Conservation (phyloP, 2,797 vertebrate species). For the Coluber constrictor region DNA sequence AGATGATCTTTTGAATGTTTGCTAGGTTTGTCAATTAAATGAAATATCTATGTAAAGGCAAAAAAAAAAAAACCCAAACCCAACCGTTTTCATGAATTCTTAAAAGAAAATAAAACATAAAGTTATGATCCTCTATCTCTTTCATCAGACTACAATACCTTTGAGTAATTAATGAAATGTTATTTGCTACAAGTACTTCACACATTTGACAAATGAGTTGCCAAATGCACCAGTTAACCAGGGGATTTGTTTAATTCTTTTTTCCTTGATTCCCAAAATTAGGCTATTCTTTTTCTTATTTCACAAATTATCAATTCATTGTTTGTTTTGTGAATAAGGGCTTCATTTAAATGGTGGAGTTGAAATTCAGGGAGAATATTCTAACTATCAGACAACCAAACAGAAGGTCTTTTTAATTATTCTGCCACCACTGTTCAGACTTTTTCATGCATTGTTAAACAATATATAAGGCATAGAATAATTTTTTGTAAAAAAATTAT, state of each 20-base stretch:
- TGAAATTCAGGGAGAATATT: not conserved
- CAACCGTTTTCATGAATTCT: not conserved
- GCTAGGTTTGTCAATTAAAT: not conserved
- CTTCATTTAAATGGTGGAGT: not conserved
- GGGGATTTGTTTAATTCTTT: not conserved
- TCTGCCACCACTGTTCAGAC: not conserved
- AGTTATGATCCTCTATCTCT: not conserved
- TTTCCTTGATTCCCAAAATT: not conserved
- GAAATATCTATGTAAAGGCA: not conserved
- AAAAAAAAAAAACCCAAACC: not conserved
- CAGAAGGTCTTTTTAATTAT: not conserved
- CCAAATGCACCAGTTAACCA: not conserved
- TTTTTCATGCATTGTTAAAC: not conserved
- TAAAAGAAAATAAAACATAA: not conserved
- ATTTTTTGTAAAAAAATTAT: not conserved
- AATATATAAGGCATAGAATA: not conserved
- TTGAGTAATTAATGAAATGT: constrained; percentile 11
- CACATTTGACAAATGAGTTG: constrained; percentile 10
- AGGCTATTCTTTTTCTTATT: not conserved
- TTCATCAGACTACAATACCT: constrained; percentile 12
- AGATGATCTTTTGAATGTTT: not conserved
- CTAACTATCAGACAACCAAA: not conserved
- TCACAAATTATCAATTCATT: not conserved
- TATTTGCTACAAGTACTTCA: not conserved
- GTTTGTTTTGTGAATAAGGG: not conserved